These are phyloP conservation scores for Calypte anna DNA, from an alignment of 2,113 vertebrate genomes.

Conservation along the genomic window DNA sequence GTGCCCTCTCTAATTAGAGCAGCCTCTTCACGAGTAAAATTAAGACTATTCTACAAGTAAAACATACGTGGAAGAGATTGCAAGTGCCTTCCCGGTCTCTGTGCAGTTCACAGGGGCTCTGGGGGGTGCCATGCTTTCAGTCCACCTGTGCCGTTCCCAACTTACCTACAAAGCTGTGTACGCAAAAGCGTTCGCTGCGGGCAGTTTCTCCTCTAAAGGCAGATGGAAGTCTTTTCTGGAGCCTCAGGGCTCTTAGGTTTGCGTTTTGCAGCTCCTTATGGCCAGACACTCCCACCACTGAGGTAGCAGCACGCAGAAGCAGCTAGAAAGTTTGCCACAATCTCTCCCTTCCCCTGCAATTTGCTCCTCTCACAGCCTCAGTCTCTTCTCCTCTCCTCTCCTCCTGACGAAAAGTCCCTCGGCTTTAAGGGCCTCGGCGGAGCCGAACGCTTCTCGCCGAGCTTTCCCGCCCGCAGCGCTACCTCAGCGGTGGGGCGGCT, in stretches of 20 bases:
- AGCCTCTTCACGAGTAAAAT: not conserved
- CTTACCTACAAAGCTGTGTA: not conserved
- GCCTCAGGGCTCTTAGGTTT: not conserved
- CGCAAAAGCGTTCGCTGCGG: not conserved
- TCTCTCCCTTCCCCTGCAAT: constrained; percentile 8
- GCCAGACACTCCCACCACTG: constrained; percentile 29
- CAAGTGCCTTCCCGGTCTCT: not conserved
- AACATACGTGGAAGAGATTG: not conserved
- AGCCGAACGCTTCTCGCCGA: not conserved
- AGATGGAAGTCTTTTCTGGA: not conserved
- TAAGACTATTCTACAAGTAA: not conserved
- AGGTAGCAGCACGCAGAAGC: constrained; percentile 7
- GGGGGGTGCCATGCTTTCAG: rapidly evolving
- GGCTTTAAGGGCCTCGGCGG: not conserved
- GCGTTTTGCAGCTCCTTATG: not conserved
- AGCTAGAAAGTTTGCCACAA: constrained; percentile 69
- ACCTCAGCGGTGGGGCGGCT: constrained; percentile 29
- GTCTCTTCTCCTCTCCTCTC: not conserved
- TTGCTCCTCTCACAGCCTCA: not conserved
- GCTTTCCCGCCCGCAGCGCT: not conserved
- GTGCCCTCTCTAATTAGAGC: not conserved
- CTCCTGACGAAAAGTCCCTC: not conserved
- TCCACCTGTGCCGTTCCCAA: constrained; percentile 12
- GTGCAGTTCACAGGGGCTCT: not conserved
- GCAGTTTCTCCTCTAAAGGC: constrained; percentile 2